Base-by-base conservation (phyloP, 1,140 invertebrate genomes). In the Rhyzopertha dominica region DNA sequence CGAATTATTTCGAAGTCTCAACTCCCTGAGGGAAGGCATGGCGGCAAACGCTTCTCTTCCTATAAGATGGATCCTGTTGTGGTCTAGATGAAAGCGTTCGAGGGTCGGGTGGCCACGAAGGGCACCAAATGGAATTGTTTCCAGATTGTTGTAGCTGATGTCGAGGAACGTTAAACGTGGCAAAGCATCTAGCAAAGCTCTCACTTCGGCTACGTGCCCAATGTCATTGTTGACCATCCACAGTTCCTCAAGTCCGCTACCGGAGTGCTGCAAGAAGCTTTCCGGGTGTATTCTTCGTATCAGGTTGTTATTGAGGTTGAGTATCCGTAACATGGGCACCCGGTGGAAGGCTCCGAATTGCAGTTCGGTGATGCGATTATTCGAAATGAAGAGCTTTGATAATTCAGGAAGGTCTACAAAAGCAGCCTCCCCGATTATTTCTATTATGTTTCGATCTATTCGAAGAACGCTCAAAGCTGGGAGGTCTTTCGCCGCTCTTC, bases 11-110 rank as follows among this genome's bases (percentile, higher is more conserved):
- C 77, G 77, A 37, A 91, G 69, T 51, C 85, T 73, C 13, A 93
- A 69, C 64, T 91, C 87, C 35, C 85, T 71, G 10, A 93, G 64
- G 0, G 84, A 84, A 1, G 88, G 87, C 80, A 91, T 87, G 10
- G 80, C 81, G 45, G 78, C 74, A 60, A 92, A 83, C 2, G 85
- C 82, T 54, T 87, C 82, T 22, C 78, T 69, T 56, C 87, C 80
- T 14, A 93, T 77, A 19, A 79, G 76, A 28, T 74, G 74, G 12
- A 93, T 70, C 44, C 74, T 74, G 56, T 93, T 93, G 59, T 84
- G 78, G 59, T 90, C 82, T 28, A 93, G 71, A 68, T 88, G 83
- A 5, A 92, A 68, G 46, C 84, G 73, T 66, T 92, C 86, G 32
- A 92, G 63, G 17, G 78, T 84, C 0, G 80, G 75, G 67, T 91